Evolutionary conservation across 2,888 invertebrate species (phyloP), one percentile per base, ranked within the genome.

Genomic region (Lathronympha strigana): DNA sequence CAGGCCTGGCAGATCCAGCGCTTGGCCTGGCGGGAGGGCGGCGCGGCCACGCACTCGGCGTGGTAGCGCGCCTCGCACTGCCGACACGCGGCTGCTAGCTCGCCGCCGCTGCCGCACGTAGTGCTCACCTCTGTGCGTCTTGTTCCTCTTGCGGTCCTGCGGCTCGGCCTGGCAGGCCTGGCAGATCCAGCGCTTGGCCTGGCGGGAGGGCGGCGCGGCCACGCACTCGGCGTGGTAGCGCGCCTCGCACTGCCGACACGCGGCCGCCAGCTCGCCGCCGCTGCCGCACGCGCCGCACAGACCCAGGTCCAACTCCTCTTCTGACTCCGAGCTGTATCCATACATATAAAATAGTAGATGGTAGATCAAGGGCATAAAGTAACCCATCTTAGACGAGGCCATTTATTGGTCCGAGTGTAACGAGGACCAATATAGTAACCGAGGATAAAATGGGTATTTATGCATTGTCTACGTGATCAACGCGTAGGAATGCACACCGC

Each of bases 211-310:
- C 9, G 94, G 93, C 47, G 94, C 93, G 47, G 93, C 87, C 47
- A 83, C 85, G 84, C 97, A 98, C 82, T 96, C 95, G 55, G 94
- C 86, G 85, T 98, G 97, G 86, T 93, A 96, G 69, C 93, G 88
- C 58, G 88, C 87, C 2, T 86, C 81, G 86, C 96, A 96, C 17
- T 86, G 83, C 57, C 93, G 92, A 78, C 96, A 96, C 63, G 67
- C 19, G 21, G 33, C 33, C 33, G 33, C 33, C 53, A 96, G 88
- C 61, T 93, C 92, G 1, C 96, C 96, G 66, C 94, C 95, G 71
- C 93, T 93, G 66, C 93, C 93, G 84, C 96, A 96, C 23, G 86
- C 77, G 9, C 88, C 92, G 83, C 96, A 96, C 69, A 93, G 79
- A 15, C 91, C 90, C 2, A 75, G 67, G 69, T 76, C 76, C 72